These are phyloP conservation scores for Podarcis siculus DNA, from an alignment of 2,797 vertebrate genomes.

Conservation along the genomic window DNA sequence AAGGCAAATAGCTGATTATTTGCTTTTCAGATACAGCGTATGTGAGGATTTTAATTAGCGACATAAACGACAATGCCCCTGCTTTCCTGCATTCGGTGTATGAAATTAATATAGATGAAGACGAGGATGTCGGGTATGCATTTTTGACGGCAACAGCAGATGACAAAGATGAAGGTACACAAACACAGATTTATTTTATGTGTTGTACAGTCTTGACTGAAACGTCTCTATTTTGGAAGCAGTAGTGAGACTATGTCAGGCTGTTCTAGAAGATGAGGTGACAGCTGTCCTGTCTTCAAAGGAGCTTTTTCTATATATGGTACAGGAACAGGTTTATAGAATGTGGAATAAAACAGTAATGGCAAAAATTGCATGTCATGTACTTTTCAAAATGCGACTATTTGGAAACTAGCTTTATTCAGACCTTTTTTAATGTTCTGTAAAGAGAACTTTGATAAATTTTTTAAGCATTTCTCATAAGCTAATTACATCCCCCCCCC, in stretches of 20 bases:
- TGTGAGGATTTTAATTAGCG: slow-evolving; percentile 87
- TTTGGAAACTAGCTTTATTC: not conserved
- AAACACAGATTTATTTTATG: not conserved
- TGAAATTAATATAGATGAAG: slow-evolving; percentile 88
- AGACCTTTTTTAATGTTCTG: not conserved
- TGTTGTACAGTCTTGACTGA: not conserved
- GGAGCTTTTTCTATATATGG: not conserved
- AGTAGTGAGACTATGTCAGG: not conserved
- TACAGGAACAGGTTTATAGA: no score
- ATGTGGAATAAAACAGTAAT: not conserved
- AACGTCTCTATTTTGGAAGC: not conserved
- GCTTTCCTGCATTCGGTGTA: slow-evolving; percentile 81
- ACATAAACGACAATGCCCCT: slow-evolving; percentile 90
- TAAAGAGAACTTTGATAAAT: not conserved
- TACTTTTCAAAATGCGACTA: not conserved
- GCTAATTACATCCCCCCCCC: no score
- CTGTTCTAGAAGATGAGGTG: not conserved
- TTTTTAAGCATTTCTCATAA: no score
- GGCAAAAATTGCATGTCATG: no score
- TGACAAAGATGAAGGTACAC: slow-evolving; percentile 89
- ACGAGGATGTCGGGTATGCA: slow-evolving; percentile 86
- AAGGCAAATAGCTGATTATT: not conserved
- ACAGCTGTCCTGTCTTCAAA: not conserved
- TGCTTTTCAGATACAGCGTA: slow-evolving; percentile 84
- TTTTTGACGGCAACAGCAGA: slow-evolving; percentile 88